phyloP scores from a whole-genome alignment of 2,888 invertebrate species.

The Philhelius pedissequus region DNA sequence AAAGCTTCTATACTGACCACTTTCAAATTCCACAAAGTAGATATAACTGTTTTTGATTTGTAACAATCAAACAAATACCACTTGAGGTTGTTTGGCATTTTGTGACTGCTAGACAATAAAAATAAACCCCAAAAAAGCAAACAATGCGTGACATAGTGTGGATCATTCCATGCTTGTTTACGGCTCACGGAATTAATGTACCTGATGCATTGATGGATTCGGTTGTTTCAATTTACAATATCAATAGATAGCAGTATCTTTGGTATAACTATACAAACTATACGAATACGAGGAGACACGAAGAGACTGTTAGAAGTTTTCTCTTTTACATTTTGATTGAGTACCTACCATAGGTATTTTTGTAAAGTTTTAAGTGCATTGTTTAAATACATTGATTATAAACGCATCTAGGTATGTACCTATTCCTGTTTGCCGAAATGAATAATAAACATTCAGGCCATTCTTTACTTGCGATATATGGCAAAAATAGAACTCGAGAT shows the following conservation, averaged over 20 bases:
- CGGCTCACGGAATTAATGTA: conserved; percentile 13
- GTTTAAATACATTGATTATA: too few species aligned
- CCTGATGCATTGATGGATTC: conserved; percentile 11
- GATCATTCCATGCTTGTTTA: background rate
- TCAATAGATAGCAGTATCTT: background rate
- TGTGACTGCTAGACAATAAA: conserved; percentile 35
- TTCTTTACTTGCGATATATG: too few species aligned
- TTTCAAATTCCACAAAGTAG: conserved; percentile 2
- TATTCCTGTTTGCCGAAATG: too few species aligned
- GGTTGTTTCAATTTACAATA: conserved; percentile 1
- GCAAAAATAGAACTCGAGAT: too few species aligned
- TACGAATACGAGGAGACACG: background rate
- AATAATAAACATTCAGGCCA: too few species aligned
- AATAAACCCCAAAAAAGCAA: conserved; percentile 12
- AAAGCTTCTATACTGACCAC: conserved; percentile 13
- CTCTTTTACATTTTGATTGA: background rate
- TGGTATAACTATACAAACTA: too few species aligned
- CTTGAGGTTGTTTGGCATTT: conserved; percentile 52
- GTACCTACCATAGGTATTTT: background rate
- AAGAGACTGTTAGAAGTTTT: background rate
- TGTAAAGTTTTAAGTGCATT: background rate
- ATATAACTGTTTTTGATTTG: background rate
- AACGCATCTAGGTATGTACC: too few species aligned
- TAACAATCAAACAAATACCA: background rate
- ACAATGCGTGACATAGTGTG: conserved; percentile 41